phyloP scores from a whole-genome alignment of 2,113 vertebrate genomes.

The Zapornia atra region DNA sequence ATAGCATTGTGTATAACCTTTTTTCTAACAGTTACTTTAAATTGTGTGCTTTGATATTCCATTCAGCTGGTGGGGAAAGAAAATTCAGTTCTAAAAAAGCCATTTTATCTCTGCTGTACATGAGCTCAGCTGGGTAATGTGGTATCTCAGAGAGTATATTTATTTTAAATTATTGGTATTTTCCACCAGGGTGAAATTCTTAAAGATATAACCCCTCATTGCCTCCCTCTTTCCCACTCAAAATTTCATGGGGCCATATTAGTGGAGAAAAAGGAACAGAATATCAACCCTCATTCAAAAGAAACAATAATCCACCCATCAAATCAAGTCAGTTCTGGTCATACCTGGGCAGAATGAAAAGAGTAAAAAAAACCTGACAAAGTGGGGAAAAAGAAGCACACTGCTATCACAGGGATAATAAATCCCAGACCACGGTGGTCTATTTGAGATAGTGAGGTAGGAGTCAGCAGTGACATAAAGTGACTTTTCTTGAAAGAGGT shows the following conservation, averaged over 20 bases:
- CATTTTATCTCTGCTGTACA: conserved; percentile 44
- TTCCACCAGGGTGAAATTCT: conserved; percentile 33
- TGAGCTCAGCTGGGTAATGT: conserved; percentile 17
- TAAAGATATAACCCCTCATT: neutral
- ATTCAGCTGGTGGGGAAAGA: conserved; percentile 18
- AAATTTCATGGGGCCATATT: neutral
- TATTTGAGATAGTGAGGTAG: neutral
- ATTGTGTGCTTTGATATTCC: conserved; percentile 48
- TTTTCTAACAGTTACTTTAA: conserved; percentile 46
- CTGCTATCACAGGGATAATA: neutral
- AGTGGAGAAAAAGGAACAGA: neutral
- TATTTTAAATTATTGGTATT: conserved; percentile 51
- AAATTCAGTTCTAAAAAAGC: conserved; percentile 35
- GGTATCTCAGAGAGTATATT: conserved; percentile 14
- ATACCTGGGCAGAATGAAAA: neutral
- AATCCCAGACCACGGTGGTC: neutral
- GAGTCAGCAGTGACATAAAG: neutral
- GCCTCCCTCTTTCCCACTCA: neutral
- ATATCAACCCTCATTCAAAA: neutral
- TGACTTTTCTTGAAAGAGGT: neutral
- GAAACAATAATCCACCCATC: neutral
- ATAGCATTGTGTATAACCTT: conserved; percentile 41
- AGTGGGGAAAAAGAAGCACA: neutral
- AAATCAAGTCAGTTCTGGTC: neutral
- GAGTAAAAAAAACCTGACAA: neutral